phyloP scores from a whole-genome alignment of 2,888 invertebrate genomes.

The Mechanitis mazaeus region DNA sequence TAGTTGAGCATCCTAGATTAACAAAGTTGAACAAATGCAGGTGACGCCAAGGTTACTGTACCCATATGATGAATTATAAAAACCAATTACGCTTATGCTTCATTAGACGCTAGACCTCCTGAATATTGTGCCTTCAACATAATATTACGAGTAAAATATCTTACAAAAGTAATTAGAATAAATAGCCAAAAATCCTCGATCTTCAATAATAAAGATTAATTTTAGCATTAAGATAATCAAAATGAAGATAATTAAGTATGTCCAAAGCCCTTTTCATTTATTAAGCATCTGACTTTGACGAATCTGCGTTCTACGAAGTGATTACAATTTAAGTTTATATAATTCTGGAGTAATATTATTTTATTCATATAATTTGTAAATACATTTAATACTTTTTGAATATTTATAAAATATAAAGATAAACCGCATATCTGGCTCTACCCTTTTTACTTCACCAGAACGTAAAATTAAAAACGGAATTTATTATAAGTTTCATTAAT shows the following conservation, averaged over 20 bases:
- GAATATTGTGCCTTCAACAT: background rate
- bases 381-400: background rate
- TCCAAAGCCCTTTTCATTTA: conserved; percentile 25
- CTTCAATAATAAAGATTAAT: conserved; percentile 17
- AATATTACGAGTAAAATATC: background rate
- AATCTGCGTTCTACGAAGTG: conserved; percentile 18
- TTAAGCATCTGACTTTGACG: conserved; percentile 22
- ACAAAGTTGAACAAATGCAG: conserved; percentile 33
- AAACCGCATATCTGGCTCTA: conserved; percentile 5
- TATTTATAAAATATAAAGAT: conserved; percentile 5
- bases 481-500: conserved; percentile 69
- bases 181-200: conserved; percentile 7
- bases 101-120: background rate
- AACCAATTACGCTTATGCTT: conserved; percentile 23
- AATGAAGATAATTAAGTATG: conserved; percentile 24
- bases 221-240: conserved; percentile 14
- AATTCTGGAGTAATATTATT: background rate
- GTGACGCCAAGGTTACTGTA: conserved; percentile 21
- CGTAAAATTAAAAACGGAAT: conserved; percentile 72
- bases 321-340: conserved; percentile 8
- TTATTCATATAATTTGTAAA: background rate
- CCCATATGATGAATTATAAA: conserved; percentile 28
- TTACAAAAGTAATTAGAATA: background rate
- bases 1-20: conserved; percentile 29
- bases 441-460: conserved; percentile 47